Evolutionary conservation across 2,888 invertebrate genomes (phyloP).

Genomic region (Nemoura dubitans): DNA sequence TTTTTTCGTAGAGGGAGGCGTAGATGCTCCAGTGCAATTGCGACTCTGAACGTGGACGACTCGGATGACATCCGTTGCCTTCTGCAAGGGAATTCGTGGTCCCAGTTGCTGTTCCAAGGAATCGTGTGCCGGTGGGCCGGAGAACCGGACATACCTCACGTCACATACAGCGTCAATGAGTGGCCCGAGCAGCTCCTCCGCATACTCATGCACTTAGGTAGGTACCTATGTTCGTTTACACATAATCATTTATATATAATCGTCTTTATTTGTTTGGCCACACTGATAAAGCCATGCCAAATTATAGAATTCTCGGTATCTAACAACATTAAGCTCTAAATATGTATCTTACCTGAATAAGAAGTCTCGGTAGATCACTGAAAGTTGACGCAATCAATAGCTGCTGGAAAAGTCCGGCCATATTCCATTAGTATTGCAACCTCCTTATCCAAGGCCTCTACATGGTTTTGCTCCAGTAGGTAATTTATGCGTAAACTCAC

Average conservation of each 20-base stretch:
- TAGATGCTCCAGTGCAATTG: background rate
- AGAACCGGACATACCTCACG: background rate
- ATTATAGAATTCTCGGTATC: background rate
- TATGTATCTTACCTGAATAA: background rate
- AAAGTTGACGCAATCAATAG: too few relatives aligned
- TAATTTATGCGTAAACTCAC: too few relatives aligned
- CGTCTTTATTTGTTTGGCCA: too few relatives aligned
- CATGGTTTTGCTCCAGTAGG: too few relatives aligned
- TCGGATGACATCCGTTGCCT: background rate
- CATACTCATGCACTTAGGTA: slow-evolving; percentile 28
- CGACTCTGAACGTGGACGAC: background rate
- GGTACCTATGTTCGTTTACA: too few relatives aligned
- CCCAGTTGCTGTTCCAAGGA: background rate
- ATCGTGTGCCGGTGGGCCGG: background rate
- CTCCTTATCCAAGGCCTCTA: too few relatives aligned
- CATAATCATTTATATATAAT: too few relatives aligned
- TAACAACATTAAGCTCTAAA: background rate
- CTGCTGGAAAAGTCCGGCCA: too few relatives aligned
- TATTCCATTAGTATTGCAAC: too few relatives aligned
- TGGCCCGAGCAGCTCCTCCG: slow-evolving; percentile 16
- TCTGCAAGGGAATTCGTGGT: background rate
- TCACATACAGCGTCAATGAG: background rate
- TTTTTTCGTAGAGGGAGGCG: background rate
- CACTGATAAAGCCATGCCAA: too few relatives aligned
- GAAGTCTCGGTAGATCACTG: too few relatives aligned